Evolutionary conservation across 2,888 invertebrate species (phyloP).

Genomic region (Furcula furcula): DNA sequence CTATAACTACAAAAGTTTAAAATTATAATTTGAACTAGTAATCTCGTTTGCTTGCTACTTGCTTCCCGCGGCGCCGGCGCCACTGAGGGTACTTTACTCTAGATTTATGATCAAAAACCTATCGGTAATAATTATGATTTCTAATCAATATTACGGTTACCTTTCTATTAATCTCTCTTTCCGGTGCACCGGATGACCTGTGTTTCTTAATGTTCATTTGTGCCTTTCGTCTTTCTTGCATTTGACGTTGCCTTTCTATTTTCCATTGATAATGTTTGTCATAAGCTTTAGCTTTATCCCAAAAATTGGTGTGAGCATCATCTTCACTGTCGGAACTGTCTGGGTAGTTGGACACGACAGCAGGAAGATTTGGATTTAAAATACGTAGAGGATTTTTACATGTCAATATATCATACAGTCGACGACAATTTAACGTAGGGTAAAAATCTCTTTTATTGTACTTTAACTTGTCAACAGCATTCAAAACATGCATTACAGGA

Average conservation of each 20-base stretch:
- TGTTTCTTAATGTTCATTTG: constrained; percentile 50
- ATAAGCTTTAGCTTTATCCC: constrained; percentile 73
- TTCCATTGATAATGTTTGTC: constrained; percentile 78
- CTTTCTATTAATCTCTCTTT: constrained; percentile 78
- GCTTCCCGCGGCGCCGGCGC: too few relatives aligned
- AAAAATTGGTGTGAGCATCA: constrained; percentile 57
- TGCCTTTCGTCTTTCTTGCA: constrained; percentile 58
- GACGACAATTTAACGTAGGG: constrained; percentile 82
- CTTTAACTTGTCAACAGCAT: constrained; percentile 85
- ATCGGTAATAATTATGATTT: too few relatives aligned
- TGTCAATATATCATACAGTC: constrained; percentile 82
- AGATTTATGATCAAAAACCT: too few relatives aligned
- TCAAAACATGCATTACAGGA: constrained; percentile 86
- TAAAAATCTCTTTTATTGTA: constrained; percentile 84
- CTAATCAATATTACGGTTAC: too few relatives aligned
- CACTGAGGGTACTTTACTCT: too few relatives aligned
- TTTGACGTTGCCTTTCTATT: constrained; percentile 60
- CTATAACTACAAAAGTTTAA: too few relatives aligned
- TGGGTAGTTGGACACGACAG: constrained; percentile 31
- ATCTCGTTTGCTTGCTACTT: too few relatives aligned
- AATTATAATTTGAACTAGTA: too few relatives aligned
- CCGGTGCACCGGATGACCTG: constrained; percentile 51
- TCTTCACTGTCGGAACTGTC: constrained; percentile 67
- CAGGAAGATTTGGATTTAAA: constrained; percentile 67
- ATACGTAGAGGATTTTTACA: constrained; percentile 76